These are phyloP conservation scores for Sturmia bella DNA, from an alignment of 2,888 invertebrate species.

Conservation along the genomic window DNA sequence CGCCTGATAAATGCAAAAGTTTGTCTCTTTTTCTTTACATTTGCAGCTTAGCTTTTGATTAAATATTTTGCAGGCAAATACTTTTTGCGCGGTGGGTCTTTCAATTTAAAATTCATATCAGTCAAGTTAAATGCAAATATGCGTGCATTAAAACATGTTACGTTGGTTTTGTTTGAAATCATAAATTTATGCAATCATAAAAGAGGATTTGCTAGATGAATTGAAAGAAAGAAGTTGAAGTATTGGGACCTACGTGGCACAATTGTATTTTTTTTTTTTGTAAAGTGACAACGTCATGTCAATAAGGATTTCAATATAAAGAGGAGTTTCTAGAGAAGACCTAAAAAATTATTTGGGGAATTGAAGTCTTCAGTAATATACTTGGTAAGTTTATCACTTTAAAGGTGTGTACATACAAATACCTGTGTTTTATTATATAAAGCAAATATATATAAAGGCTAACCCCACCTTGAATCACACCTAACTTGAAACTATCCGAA, in stretches of 20 bases:
- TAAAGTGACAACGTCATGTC: no score
- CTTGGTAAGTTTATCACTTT: no score
- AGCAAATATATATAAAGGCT: no score
- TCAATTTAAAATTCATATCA: slow-evolving; percentile 67
- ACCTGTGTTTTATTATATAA: no score
- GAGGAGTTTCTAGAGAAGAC: no score
- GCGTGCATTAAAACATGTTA: slow-evolving; percentile 7
- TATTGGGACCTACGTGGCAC: slow-evolving; percentile 5
- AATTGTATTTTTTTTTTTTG: background rate
- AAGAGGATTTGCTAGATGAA: slow-evolving; percentile 11
- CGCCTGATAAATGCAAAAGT: slow-evolving; percentile 36
- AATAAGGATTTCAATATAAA: no score
- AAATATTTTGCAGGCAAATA: slow-evolving; percentile 48
- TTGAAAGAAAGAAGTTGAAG: background rate
- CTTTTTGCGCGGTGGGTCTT: slow-evolving; percentile 56
- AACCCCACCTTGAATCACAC: no score
- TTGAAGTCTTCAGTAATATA: no score
- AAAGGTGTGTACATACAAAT: no score
- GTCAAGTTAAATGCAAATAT: slow-evolving; percentile 62
- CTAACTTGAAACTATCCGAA: no score
- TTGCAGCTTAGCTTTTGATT: slow-evolving; percentile 47
- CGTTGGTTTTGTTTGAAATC: slow-evolving; percentile 6
- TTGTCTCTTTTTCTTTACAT: background rate
- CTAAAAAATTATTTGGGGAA: no score
- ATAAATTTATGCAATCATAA: slow-evolving; percentile 10